Evolutionary conservation across 2,888 invertebrate species (phyloP).

Genomic region (Amphimallon solstitiale): DNA sequence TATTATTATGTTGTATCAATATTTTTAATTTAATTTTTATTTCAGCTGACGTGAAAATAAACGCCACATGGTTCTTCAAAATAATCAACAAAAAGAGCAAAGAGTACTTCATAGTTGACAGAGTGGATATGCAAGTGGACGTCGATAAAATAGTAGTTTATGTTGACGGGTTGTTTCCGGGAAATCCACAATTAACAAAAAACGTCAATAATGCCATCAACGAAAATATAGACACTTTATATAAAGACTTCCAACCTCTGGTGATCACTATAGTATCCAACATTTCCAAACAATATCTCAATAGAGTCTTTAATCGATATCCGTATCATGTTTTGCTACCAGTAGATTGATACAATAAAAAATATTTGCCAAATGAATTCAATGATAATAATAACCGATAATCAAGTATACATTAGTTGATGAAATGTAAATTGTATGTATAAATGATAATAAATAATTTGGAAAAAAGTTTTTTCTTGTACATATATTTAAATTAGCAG

Average conservation of each 20-base stretch:
- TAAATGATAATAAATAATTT: too few species aligned
- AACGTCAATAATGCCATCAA: slow-evolving; percentile 57
- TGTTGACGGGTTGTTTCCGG: slow-evolving; percentile 52
- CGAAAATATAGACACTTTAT: slow-evolving; percentile 53
- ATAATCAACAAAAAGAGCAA: slow-evolving; percentile 17
- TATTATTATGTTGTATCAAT: too few species aligned
- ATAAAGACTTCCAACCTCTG: slow-evolving; percentile 28
- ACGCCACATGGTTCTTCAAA: slow-evolving; percentile 14
- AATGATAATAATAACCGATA: too few species aligned
- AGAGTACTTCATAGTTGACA: slow-evolving; percentile 12
- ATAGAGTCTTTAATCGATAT: slow-evolving; percentile 22
- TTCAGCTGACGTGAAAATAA: slow-evolving; percentile 14
- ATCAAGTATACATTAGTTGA: too few species aligned
- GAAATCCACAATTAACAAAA: slow-evolving; percentile 51
- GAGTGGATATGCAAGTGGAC: slow-evolving; percentile 14
- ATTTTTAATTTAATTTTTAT: slow-evolving; percentile 1
- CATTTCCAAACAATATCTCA: slow-evolving; percentile 11
- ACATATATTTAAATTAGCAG: too few species aligned
- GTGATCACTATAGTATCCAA: slow-evolving; percentile 11
- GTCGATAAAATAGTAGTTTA: slow-evolving; percentile 50
- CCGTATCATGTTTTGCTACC: slow-evolving; percentile 31
- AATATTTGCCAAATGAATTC: too few species aligned
- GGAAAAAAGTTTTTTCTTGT: too few species aligned
- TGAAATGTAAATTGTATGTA: too few species aligned
- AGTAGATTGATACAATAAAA: too few species aligned